A percentile compares a stretch with the other conserved stretches of the same genome.
Conservation (phyloP, 1,140 invertebrate genomes). For the Bombus difficillimus region DNA sequence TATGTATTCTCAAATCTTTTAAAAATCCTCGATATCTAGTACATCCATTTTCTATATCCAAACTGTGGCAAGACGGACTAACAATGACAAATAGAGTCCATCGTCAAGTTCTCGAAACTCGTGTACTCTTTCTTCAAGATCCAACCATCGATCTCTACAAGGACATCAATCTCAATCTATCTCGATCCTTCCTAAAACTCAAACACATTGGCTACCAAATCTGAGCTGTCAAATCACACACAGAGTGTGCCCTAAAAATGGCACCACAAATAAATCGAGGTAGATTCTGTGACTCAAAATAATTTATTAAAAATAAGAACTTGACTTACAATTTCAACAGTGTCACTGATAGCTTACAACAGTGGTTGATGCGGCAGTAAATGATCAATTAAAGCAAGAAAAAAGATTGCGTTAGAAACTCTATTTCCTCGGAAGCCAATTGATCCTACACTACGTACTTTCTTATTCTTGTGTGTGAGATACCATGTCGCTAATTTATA, state of each 20-base stretch:
- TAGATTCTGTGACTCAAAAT: not conserved
- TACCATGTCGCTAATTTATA: too few relatives aligned
- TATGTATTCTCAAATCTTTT: not conserved
- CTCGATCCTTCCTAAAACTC: constrained; percentile 2
- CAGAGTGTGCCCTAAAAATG: too few relatives aligned
- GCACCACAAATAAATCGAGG: too few relatives aligned
- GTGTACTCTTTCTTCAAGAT: not conserved
- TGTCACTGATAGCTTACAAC: too few relatives aligned
- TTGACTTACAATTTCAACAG: too few relatives aligned
- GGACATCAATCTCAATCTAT: not conserved
- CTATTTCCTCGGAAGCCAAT: too few relatives aligned
- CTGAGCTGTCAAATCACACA: not conserved
- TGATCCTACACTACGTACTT: too few relatives aligned
- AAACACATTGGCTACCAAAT: not conserved
- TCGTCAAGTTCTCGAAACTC: not conserved
- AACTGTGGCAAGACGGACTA: not conserved
- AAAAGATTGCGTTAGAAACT: too few relatives aligned
- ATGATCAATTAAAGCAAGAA: too few relatives aligned
- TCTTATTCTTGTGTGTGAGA: too few relatives aligned
- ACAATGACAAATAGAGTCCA: constrained; percentile 16
- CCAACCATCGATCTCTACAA: constrained; percentile 3
- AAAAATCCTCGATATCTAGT: not conserved
- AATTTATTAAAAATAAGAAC: not conserved
- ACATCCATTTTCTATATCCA: not conserved
- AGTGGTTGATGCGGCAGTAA: too few relatives aligned